These are phyloP conservation scores for Macroglossus sobrinus DNA, from an alignment of 2,113 vertebrate genomes.

Conservation along the genomic window DNA sequence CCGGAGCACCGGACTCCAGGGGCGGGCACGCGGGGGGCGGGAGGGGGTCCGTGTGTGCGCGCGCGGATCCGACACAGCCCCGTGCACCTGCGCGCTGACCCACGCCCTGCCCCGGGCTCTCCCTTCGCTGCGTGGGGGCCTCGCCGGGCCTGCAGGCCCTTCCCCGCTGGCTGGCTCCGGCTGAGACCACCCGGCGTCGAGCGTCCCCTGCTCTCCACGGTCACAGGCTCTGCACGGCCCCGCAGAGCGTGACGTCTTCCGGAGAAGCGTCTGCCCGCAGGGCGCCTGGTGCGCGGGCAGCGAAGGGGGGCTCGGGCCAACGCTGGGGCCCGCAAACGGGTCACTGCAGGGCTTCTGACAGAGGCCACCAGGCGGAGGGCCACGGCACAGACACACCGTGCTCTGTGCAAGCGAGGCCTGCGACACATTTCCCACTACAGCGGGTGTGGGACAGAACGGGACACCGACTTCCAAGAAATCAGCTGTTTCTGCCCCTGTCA, in stretches of 20 bases:
- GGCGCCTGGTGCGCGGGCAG: accelerated
- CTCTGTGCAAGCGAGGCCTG: not conserved
- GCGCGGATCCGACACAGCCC: not conserved
- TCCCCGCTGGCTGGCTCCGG: too few species aligned
- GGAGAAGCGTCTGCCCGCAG: not conserved
- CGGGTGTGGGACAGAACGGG: not conserved
- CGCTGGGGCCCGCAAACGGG: not conserved
- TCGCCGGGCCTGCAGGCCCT: accelerated
- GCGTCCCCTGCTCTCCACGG: accelerated
- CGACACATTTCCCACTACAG: not conserved
- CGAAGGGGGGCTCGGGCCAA: accelerated
- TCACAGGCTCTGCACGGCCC: not conserved
- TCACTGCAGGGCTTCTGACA: accelerated
- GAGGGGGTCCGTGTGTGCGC: not conserved
- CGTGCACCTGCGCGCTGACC: not conserved
- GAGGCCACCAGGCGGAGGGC: accelerated
- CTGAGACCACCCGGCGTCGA: too few species aligned
- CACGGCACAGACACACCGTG: not conserved
- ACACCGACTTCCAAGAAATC: not conserved
- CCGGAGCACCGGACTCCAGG: not conserved
- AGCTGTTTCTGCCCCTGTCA: too few species aligned
- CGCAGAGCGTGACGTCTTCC: not conserved
- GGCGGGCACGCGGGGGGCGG: not conserved
- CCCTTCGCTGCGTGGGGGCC: not conserved
- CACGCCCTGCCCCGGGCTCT: accelerated